A percentile compares a stretch with the other conserved stretches of the same genome.
Evolutionary conservation across 2,113 vertebrate species (phyloP).

Genomic region (Glaucidium brasilianum): DNA sequence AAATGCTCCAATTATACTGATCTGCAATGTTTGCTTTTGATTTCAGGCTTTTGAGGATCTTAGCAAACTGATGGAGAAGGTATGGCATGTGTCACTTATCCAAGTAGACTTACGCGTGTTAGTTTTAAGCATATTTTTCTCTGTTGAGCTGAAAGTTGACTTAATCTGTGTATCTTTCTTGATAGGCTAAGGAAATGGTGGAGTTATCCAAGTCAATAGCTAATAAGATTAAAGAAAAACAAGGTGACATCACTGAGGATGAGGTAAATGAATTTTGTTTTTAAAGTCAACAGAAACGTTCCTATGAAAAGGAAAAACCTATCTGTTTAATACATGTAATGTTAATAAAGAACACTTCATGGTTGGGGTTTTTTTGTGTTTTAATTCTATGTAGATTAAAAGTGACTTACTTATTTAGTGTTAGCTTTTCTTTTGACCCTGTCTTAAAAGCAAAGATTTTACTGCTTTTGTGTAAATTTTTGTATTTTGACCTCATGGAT

Average conservation of each 20-base stretch:
- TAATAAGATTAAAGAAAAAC: conserved; percentile 98
- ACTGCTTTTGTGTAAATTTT: background rate
- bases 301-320: background rate
- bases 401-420: background rate
- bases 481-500: background rate
- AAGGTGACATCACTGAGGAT: conserved; percentile 96
- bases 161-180: conserved; percentile 3
- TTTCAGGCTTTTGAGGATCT: conserved; percentile 97
- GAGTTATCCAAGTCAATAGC: conserved; percentile 96
- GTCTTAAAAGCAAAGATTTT: background rate
- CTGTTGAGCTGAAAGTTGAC: background rate
- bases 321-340: background rate
- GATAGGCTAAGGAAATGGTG: conserved; percentile 98
- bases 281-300: background rate
- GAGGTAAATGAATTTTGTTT: conserved; percentile 78
- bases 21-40: conserved; percentile 11
- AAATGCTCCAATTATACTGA: background rate
- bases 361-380: background rate
- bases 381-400: background rate
- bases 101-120: background rate
- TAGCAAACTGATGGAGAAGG: conserved; percentile 98
- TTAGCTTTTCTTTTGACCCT: background rate
- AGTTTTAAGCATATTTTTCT: background rate
- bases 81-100: conserved; percentile 46
- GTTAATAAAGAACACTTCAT: background rate